Evolutionary conservation across 2,113 vertebrate species (phyloP), one percentile per base, ranked within the genome.

Genomic region (Octodon degus): DNA sequence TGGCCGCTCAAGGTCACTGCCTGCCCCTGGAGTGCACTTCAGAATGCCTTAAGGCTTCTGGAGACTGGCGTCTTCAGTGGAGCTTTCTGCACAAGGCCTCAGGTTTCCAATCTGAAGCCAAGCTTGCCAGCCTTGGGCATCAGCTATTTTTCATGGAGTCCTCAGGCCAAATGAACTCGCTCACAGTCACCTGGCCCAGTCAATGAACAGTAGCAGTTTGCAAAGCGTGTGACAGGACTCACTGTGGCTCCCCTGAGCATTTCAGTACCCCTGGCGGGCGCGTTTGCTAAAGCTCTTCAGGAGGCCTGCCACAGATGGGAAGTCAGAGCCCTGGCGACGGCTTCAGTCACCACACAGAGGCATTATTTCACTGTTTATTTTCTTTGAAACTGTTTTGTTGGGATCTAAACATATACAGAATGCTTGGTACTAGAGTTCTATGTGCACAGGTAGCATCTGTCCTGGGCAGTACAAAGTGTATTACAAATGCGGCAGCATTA

Each of bases 131-230:
- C 32, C 14, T 34, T 10, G 10, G 40, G 24, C 30, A 72, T 94
- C 27, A 67, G 40, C 80, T 91, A 81, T 68, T 97, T 97, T 74
- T 87, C 82, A 77, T 19, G 30, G 30, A 89, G 62, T 12, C 53
- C 24, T 80, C 55, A 80, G 40, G 1, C 25, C 37, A 60, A 74
- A 90, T 87, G 43, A 94, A 89, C 63, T 90, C 74, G 47, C 34
- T 70, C 32, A 22, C 53, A 74, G 16, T 76, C 80, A 77, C 70
- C 37, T 53, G 7, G 32, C 68, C 27, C 20, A 60, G 90, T 76
- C 70, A 80, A 86, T 25, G 32, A 81, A 84, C 2, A 50, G 25
- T 2, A 32, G 32, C 40, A 68, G 32, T 43, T 84, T 93, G 25
- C 27, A n/a, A 65, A 30, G n/a, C n/a, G 9, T 55, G 6, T 24